Base-by-base conservation (phyloP, 2,113 vertebrate genomes). In the Phyllostomus discolor region DNA sequence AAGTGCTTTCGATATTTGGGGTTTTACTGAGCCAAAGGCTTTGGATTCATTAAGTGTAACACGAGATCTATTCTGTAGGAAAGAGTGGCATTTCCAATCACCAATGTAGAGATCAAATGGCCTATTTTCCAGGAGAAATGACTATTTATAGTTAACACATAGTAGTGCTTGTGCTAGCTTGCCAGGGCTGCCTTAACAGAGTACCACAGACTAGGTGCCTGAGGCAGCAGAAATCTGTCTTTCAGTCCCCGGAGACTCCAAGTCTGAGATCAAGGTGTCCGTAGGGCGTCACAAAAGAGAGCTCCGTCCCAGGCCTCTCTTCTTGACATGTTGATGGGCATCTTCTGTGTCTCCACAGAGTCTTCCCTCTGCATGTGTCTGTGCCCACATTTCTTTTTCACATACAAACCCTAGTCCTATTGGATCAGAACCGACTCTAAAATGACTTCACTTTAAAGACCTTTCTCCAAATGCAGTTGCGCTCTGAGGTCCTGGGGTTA, bases 21-120 rank as follows among this genome's bases (percentile, higher is more conserved):
- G 20, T 31, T 95, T 93, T 83, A 79, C 6, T 52, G 46, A 54
- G 66, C 57, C 28, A 93, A 81, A 78, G 11, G 26, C 11, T 84
- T 94, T 54, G 54, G 17, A 66, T 82, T 85, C 67, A 46, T 91
- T 17, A 85, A 33, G 9, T 20, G 7, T 70, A 89, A 38, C 20
- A 54, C 82, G 43, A 84, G 41, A n/a, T 48, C 24, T 67, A 38
- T 38, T 90, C 22, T 81, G 41, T 84, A 66, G 11, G n/a, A 87
- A 86, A 86, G 14, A 66, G 4, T 28, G n/a, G 1, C 10, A 26
- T 90, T 94, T 94, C 9, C 50, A 72, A 10, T 85, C 76, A 81
- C 50, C 14, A 50, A 54, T 35, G 59, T 7, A 8, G 46, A 85
- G 24, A 46, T 54, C 35, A 62, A 41, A 64, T 31, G 6, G 5